Evolutionary conservation across 35 echinoderm and acorn worm genomes (phyloP).

Genomic region (Heliocidaris erythrogramma): DNA sequence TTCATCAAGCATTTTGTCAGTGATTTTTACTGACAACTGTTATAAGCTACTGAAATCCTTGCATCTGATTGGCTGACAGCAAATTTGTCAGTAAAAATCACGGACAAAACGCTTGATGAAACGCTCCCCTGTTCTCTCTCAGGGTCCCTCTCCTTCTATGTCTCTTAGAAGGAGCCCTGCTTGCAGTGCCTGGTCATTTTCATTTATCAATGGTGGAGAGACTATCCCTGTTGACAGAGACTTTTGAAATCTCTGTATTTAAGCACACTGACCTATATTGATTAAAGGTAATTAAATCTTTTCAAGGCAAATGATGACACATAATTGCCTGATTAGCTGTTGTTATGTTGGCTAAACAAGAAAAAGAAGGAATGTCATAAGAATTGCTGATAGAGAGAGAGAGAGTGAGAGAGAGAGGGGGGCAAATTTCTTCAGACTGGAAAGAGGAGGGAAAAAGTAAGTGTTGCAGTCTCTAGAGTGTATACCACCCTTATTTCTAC

Average conservation of each 20-base stretch:
- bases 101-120: too few relatives aligned
- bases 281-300: background rate
- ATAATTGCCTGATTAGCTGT: background rate
- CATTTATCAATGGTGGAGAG: background rate
- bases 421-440: too few relatives aligned
- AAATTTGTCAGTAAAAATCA: too few relatives aligned
- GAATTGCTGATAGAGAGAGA: background rate
- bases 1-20: too few relatives aligned
- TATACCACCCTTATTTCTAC: background rate
- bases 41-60: too few relatives aligned
- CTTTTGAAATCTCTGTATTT: too few relatives aligned
- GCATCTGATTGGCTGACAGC: too few relatives aligned
- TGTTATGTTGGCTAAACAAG: background rate
- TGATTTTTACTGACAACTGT: too few relatives aligned
- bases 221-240: background rate
- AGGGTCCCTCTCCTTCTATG: background rate
- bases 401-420: too few relatives aligned
- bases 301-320: background rate
- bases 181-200: background rate
- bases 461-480: too few relatives aligned
- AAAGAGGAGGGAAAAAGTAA: too few relatives aligned
- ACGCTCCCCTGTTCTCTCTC: too few relatives aligned
- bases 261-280: background rate
- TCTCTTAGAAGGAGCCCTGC: background rate
- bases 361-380: background rate